Base-by-base conservation (phyloP, 2,888 invertebrate genomes). In the Gryllus longicercus region DNA sequence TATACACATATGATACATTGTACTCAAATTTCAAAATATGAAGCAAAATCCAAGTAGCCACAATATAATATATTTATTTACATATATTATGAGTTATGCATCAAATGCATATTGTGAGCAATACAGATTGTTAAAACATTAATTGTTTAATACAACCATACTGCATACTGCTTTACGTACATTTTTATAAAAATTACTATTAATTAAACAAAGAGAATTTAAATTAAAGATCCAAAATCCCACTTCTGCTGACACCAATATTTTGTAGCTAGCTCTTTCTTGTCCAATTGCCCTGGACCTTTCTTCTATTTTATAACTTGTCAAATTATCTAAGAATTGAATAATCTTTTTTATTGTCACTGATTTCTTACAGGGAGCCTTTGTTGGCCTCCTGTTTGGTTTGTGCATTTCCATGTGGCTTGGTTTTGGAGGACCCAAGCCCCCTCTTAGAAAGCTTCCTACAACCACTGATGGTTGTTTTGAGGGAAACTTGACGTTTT, bases 401-500 rank as follows among this genome's bases (percentile, higher is more conserved):
- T 88, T 96, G 81, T 87, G 89, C 0, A 85, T 95, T 79, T 92
- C 93, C 2, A 88, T 96, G 76, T 95, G 95, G 95, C 92, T 96
- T 83, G 96, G 95, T 79, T 95, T 97, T 86, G 96, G 96, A 0
- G 91, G 92, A 8, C 93, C 95, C 0, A 93, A 93, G 83, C 94
- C 94, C 0, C 86, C 89, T 0, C 85, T 90, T 1, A 86, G 87
- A 11, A 88, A 87, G 78, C 85, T 94, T 75, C 90, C 92, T 0
- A 88, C 92, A 75, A 89, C 89, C 18, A 89, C 88, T 0, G 90
- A 89, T 8, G 91, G 91, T 63, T 94, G 94, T 63, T 8, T 18
- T 18, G 16, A 1, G 4, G 63, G 8, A 18, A 63, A 63, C n/a
- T 18, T 63, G 63, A 63, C 63, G 4, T 63, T 18, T 63, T 63